Conservation (phyloP, 2,113 vertebrate species). For the Vidua macroura region DNA sequence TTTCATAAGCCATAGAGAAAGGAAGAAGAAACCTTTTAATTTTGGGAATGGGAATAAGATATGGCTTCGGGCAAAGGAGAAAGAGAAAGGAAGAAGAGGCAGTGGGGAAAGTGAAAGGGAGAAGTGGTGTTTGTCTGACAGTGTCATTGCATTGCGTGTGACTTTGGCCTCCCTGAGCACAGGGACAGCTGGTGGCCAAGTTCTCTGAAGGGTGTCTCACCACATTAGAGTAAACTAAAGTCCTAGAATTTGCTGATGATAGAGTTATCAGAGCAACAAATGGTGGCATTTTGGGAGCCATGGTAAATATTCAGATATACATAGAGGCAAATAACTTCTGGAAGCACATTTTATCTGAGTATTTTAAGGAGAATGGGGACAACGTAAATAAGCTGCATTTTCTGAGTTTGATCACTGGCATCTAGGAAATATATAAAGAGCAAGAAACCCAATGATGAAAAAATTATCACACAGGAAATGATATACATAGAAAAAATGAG, state of each 20-base stretch:
- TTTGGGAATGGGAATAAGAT: not conserved
- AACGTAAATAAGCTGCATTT: not conserved
- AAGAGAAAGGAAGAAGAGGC: not conserved
- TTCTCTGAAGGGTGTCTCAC: not conserved
- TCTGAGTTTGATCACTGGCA: not conserved
- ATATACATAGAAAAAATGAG: constrained; percentile 36
- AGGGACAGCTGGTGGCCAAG: not conserved
- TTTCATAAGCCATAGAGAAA: not conserved
- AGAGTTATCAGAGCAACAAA: not conserved
- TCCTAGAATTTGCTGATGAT: not conserved
- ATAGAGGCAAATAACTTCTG: not conserved
- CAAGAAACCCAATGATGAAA: constrained; percentile 45
- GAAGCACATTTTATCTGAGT: not conserved
- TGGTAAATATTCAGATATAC: not conserved
- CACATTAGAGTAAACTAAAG: not conserved
- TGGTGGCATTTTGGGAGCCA: not conserved
- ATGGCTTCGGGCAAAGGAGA: not conserved
- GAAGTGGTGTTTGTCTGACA: not conserved
- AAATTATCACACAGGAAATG: constrained; percentile 35
- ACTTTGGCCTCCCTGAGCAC: not conserved
- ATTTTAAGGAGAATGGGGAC: not conserved
- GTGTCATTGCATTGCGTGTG: not conserved
- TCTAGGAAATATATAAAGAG: constrained; percentile 34
- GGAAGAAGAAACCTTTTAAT: not conserved
- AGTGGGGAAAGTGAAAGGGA: constrained; percentile 3